A percentile compares a stretch with the other conserved stretches of the same genome.
phyloP scores from a whole-genome alignment of 2,888 invertebrate species.

The Scelioninae gen. 1 region DNA sequence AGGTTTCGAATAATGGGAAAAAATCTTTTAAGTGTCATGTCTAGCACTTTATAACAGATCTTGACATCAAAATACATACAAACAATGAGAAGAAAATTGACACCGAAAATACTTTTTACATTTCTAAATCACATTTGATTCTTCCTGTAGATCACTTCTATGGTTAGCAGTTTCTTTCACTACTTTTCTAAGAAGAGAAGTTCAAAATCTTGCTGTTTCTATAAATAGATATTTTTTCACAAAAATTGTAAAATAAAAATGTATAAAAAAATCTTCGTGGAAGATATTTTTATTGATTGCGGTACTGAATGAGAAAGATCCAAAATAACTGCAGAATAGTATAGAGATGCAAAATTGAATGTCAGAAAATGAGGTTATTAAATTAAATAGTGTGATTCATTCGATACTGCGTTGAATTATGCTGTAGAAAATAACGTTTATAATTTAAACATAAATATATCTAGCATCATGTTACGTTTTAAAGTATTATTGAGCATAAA shows the following conservation, averaged over 20 bases:
- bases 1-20: not conserved
- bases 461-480: constrained; percentile 34
- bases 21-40: not conserved
- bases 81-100: not conserved
- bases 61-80: not conserved
- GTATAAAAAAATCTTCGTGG: too few relatives aligned
- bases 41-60: not conserved
- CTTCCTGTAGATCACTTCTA: not conserved
- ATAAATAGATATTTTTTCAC: not conserved
- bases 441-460: constrained; percentile 11
- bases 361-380: too few relatives aligned
- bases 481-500: constrained; percentile 43
- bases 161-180: not conserved
- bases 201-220: constrained; percentile 4
- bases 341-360: too few relatives aligned
- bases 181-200: constrained; percentile 8
- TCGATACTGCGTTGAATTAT: too few relatives aligned
- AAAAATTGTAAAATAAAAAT: not conserved
- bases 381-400: too few relatives aligned
- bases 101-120: not conserved
- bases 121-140: not conserved
- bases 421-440: not conserved
- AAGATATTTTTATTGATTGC: too few relatives aligned
- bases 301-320: too few relatives aligned
- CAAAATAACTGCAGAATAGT: too few relatives aligned